Evolutionary conservation across 2,888 invertebrate species (phyloP).

Genomic region (Fragum fragum): DNA sequence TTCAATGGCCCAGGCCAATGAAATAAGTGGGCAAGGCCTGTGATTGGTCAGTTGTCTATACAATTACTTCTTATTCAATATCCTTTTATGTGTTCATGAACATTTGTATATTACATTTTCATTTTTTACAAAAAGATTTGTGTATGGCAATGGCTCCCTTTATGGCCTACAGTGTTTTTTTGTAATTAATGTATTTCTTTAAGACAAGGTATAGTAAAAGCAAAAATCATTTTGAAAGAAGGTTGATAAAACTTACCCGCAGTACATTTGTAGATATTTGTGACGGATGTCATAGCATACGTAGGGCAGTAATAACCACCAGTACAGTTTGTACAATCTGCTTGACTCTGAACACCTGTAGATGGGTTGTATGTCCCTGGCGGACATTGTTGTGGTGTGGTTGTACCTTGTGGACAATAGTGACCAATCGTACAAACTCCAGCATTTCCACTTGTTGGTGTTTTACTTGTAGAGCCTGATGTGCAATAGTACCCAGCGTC

Average conservation of each 20-base stretch:
- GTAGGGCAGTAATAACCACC: slow-evolving; percentile 80
- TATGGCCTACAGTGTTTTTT: too few relatives aligned
- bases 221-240: too few relatives aligned
- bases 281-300: slow-evolving; percentile 77
- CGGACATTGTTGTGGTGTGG: slow-evolving; percentile 77
- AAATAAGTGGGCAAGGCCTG: too few relatives aligned
- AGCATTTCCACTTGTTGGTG: slow-evolving; percentile 79
- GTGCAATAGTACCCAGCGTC: slow-evolving; percentile 80
- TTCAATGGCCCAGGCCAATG: too few relatives aligned
- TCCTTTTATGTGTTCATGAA: too few relatives aligned
- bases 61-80: too few relatives aligned
- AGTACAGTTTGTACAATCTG: slow-evolving; percentile 79
- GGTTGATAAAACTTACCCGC: slow-evolving; percentile 73
- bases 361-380: slow-evolving; percentile 78
- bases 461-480: slow-evolving; percentile 76
- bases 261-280: slow-evolving; percentile 68
- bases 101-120: too few relatives aligned
- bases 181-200: too few relatives aligned
- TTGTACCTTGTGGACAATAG: slow-evolving; percentile 82
- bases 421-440: slow-evolving; percentile 82
- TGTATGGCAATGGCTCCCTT: too few relatives aligned
- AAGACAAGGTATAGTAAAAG: too few relatives aligned
- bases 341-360: slow-evolving; percentile 67
- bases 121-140: too few relatives aligned
- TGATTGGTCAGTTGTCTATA: too few relatives aligned